Base-by-base conservation (phyloP, 2,888 invertebrate genomes). In the Dryomyza anilis region DNA sequence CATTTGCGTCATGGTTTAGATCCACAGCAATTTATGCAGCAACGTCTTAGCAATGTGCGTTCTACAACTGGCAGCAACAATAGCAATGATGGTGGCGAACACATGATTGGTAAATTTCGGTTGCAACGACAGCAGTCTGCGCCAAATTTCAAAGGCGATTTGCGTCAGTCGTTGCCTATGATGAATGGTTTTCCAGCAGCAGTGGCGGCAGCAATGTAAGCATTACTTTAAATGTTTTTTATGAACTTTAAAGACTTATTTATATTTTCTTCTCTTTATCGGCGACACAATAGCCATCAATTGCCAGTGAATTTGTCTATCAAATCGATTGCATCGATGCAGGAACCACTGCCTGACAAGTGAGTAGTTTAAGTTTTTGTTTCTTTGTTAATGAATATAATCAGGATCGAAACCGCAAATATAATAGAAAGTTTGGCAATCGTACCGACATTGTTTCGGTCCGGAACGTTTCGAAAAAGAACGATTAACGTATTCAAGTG, bases 241-340 rank as follows among this genome's bases (percentile, higher is more conserved):
- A n/a, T n/a, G n/a, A n/a, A n/a, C n/a, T n/a, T n/a, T n/a, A n/a
- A n/a, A n/a, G n/a, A n/a, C n/a, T n/a, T n/a, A n/a, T n/a, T n/a
- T n/a, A n/a, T n/a, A n/a, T n/a, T n/a, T n/a, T n/a, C n/a, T n/a
- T n/a, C n/a, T n/a, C n/a, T n/a, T n/a, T n/a, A n/a, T n/a, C n/a
- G n/a, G n/a, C n/a, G n/a, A n/a, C n/a, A n/a, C n/a, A n/a, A n/a
- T n/a, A 81, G 81, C 63, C 74, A 77, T 67, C 74, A 78, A 57
- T 64, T 82, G 64, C 81, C 81, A 10, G 82, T 81, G 19, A 81
- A 81, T 70, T 71, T 81, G 58, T 81, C 81, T 53, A 76, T 81
- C 66, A 81, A 80, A 56, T 73, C 80, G 33, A 71, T 76, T 62
- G 72, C 75, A 29, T 70, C 74, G 29, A 72, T 76, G 70, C 78